phyloP scores from a whole-genome alignment of 2,797 vertebrate genomes.

The Coilia nasus region DNA sequence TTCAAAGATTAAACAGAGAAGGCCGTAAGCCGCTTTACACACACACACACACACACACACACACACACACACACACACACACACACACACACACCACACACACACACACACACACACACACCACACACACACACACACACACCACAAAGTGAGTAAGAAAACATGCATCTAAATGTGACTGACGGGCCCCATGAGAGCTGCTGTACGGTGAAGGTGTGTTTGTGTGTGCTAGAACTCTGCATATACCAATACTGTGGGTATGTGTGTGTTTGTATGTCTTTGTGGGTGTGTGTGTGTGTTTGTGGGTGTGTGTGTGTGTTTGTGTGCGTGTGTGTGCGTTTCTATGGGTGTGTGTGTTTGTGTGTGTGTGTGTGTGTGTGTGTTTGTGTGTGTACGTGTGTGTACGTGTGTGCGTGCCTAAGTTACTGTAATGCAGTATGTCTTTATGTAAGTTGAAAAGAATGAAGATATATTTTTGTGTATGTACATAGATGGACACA shows the following conservation, averaged over 20 bases:
- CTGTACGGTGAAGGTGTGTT: neutral
- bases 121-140: constrained; percentile 11
- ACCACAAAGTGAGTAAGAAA: neutral
- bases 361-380: neutral
- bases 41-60: constrained; percentile 18
- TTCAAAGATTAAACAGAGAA: constrained; percentile 52
- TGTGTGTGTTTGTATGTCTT: neutral
- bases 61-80: constrained; percentile 38
- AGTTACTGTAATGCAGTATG: no score
- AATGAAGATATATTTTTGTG: no score
- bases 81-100: constrained; percentile 27
- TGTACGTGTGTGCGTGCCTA: no score
- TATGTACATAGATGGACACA: no score
- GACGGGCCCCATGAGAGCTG: neutral
- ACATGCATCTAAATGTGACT: constrained; percentile 7
- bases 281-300: no score
- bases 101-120: constrained; percentile 58
- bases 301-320: no score
- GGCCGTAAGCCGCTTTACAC: constrained; percentile 57
- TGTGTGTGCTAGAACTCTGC: neutral
- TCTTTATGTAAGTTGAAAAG: no score
- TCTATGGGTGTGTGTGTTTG: no score
- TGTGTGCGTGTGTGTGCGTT: no score
- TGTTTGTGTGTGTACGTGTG: neutral
- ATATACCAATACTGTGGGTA: neutral